Evolutionary conservation across 2,797 vertebrate genomes (phyloP).

Genomic region (Gambusia yucatana): DNA sequence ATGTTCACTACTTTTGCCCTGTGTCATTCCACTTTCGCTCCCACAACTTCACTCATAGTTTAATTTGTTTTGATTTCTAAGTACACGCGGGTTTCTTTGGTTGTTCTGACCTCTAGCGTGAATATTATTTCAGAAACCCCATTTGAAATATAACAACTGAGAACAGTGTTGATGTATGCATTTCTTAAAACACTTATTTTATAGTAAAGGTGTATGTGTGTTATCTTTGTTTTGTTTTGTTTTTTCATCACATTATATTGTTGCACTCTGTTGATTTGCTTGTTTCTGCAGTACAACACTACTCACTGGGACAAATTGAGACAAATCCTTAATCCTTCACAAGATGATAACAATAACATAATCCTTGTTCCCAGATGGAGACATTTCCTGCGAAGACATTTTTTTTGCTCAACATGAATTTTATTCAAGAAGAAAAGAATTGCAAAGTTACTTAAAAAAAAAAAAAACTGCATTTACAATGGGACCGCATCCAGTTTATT

Average conservation of each 20-base stretch:
- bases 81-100: background rate
- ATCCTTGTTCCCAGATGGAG: slow-evolving; percentile 82
- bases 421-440: slow-evolving; percentile 66
- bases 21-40: background rate
- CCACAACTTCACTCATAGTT: background rate
- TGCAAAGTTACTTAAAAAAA: slow-evolving; percentile 62
- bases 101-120: background rate
- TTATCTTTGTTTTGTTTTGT: background rate
- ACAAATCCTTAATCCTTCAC: slow-evolving; percentile 84
- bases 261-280: slow-evolving; percentile 75
- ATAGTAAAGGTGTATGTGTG: background rate
- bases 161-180: background rate
- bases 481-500: slow-evolving; percentile 61
- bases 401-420: slow-evolving; percentile 66
- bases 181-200: background rate
- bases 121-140: background rate
- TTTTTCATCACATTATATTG: slow-evolving; percentile 10
- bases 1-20: background rate
- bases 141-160: background rate
- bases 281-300: slow-evolving; percentile 65
- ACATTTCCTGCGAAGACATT: slow-evolving; percentile 68
- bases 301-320: slow-evolving; percentile 68
- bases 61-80: background rate
- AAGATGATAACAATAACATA: slow-evolving; percentile 84
- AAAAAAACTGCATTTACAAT: slow-evolving; percentile 78